Evolutionary conservation across 1,140 invertebrate species (phyloP).

Genomic region (Vanessa atalanta): DNA sequence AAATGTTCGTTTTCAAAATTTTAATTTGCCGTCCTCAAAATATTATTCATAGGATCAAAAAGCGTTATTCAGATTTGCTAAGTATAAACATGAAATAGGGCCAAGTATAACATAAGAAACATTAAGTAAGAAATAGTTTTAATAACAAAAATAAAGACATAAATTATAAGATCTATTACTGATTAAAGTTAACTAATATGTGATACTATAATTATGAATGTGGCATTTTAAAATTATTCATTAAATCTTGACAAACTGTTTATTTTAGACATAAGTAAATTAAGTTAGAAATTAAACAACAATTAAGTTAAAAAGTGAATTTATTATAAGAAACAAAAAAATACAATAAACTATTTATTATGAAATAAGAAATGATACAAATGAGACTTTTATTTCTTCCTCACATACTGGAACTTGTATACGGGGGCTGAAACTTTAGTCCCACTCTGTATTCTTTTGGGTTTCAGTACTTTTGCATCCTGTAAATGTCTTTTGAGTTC

Average conservation of each 20-base stretch:
- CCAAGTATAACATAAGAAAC: not conserved
- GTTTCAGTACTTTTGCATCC: constrained; percentile 84
- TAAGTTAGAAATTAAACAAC: constrained; percentile 8
- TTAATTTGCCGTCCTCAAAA: not conserved
- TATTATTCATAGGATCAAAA: not conserved
- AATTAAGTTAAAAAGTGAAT: constrained; percentile 15
- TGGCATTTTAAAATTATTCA: constrained; percentile 17
- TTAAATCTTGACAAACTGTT: not conserved
- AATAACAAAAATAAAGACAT: not conserved
- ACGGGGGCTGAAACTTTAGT: constrained; percentile 88
- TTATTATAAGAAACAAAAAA: constrained; percentile 20
- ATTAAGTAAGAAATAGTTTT: not conserved
- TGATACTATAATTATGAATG: constrained; percentile 18
- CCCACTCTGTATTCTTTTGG: constrained; percentile 84
- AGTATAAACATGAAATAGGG: not conserved
- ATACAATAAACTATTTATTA: constrained; percentile 42
- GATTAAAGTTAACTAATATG: constrained; percentile 15
- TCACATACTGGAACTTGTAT: constrained; percentile 92
- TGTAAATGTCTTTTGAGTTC: constrained; percentile 88
- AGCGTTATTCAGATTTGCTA: not conserved
- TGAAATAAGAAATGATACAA: constrained; percentile 39
- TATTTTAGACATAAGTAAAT: not conserved
- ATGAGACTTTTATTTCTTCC: constrained; percentile 85
- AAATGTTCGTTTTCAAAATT: not conserved
- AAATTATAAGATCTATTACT: not conserved